Base-by-base conservation (phyloP, 2,113 vertebrate species). In the Grus americana region DNA sequence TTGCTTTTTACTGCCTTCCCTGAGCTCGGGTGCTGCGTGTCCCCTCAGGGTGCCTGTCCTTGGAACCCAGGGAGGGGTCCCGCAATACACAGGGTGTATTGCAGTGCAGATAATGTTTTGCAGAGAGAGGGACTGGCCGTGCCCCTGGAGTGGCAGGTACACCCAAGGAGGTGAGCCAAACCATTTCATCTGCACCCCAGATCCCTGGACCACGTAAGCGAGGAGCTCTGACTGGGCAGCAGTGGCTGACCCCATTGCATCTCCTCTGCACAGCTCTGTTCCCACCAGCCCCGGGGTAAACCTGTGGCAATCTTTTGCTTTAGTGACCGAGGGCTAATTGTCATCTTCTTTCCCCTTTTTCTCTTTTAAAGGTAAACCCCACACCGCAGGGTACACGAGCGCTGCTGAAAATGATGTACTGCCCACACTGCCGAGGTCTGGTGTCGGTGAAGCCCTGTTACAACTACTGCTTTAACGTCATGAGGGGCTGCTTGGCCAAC, bases 401-500 rank as follows among this genome's bases (percentile, higher is more conserved):
- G 0, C 93, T 99, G 97, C 98, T 99, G 98, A 99, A 99, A 96
- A 99, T 99, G 99, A 98, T 98, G 97, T 99, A 99, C 97, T 99
- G 99, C 95, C 99, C 99, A 0, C 97, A 99, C 97, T 99, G 99
- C 97, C 98, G 98, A 9, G 99, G 99, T 5, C 98, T 99, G n/a
- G 98, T 99, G 36, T 98, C 99, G 0, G 98, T 99, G 95, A 99
- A 99, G 81, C 99, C 99, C 8, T 99, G 99, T 96, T 99, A 99
- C 97, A 99, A 99, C 97, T 99, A 99, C 98, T 99, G 99, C 91
- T 99, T 99, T 17, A 99, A 99, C 3, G 99, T 99, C 96, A 98
- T 99, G 99, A 98, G 99, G 32, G 99, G 99, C 74, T 99, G 99
- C 96, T 96, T 99, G 97, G 99, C 99, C 95, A 99, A 99, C 97